phyloP scores from a whole-genome alignment of 2,888 invertebrate genomes.

The Dysmachus trigonus region DNA sequence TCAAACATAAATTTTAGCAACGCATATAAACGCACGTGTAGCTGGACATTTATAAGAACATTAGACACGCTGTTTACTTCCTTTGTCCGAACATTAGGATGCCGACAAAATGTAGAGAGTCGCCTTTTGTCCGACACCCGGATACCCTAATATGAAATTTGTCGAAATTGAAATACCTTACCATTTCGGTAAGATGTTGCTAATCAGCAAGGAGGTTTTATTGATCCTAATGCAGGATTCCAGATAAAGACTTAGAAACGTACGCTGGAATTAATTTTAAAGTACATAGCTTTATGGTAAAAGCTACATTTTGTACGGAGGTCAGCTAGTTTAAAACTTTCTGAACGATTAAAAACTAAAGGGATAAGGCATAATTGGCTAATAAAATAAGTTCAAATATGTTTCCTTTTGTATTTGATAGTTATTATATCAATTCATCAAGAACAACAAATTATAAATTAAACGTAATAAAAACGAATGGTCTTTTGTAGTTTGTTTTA shows the following conservation, averaged over 20 bases:
- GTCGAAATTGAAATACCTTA: background rate
- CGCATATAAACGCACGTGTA: conserved; percentile 21
- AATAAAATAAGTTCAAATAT: too few species aligned
- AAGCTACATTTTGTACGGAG: too few species aligned
- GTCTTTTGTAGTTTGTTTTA: too few species aligned
- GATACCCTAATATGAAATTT: background rate
- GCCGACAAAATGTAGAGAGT: background rate
- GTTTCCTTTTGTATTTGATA: too few species aligned
- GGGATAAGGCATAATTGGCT: too few species aligned
- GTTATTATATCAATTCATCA: too few species aligned
- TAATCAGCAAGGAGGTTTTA: background rate
- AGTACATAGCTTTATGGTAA: too few species aligned
- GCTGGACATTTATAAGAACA: conserved; percentile 21
- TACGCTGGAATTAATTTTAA: background rate
- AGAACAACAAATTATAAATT: too few species aligned
- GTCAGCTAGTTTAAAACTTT: too few species aligned
- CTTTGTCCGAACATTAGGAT: background rate
- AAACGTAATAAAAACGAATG: too few species aligned
- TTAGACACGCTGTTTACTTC: conserved; percentile 17
- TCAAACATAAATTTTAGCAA: conserved; percentile 17
- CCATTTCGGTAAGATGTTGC: background rate
- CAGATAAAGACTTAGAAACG: background rate
- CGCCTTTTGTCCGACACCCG: background rate
- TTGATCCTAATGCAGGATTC: background rate
- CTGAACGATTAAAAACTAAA: too few species aligned